A percentile compares a stretch with the other conserved stretches of the same genome.
These are phyloP conservation scores for Drosophila fulvimacula DNA, from an alignment of 2,888 invertebrate genomes.

Conservation along the genomic window DNA sequence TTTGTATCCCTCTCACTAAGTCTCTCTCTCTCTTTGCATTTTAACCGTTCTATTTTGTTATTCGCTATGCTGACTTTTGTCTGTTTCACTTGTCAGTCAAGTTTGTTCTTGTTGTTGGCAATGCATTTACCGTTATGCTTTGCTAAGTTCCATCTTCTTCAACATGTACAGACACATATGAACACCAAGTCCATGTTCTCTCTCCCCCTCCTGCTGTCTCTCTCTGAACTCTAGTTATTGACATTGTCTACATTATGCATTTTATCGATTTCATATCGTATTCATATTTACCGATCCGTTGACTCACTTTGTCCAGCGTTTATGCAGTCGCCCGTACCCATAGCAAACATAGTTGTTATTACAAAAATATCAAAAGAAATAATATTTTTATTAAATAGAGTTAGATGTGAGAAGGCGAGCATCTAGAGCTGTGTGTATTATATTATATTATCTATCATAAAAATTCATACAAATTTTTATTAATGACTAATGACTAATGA, in stretches of 20 bases:
- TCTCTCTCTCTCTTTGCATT: background rate
- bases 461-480: too few relatives aligned
- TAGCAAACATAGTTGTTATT: conserved; percentile 3
- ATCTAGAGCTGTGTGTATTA: too few relatives aligned
- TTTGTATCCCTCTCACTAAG: background rate
- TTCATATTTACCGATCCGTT: conserved; percentile 40
- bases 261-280: conserved; percentile 59
- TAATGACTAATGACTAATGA: too few relatives aligned
- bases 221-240: conserved; percentile 35
- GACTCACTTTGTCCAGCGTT: conserved; percentile 16
- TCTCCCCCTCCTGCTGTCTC: background rate
- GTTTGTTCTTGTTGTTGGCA: conserved; percentile 20
- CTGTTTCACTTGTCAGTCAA: conserved; percentile 38
- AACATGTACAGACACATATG: background rate
- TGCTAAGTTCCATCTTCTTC: conserved; percentile 29
- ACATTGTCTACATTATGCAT: conserved; percentile 51
- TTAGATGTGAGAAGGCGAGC: too few relatives aligned
- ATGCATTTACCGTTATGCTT: conserved; percentile 51
- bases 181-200: background rate
- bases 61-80: conserved; percentile 28
- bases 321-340: conserved; percentile 12
- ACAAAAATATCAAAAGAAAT: background rate
- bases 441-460: too few relatives aligned
- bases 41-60: conserved; percentile 11
- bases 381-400: too few relatives aligned